phyloP scores from a whole-genome alignment of 2,113 vertebrate genomes.

The Jacana jacana region DNA sequence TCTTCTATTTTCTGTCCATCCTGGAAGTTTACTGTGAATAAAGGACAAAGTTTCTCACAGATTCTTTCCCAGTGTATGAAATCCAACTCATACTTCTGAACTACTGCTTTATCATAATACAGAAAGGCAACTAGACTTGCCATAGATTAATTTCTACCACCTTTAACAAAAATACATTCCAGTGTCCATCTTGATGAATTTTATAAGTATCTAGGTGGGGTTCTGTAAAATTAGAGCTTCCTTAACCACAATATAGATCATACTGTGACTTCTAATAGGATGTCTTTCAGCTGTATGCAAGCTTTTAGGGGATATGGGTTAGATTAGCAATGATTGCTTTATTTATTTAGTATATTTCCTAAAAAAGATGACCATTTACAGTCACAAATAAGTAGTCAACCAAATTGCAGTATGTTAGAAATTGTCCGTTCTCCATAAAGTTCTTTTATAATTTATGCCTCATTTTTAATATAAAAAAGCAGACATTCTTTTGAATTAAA shows the following conservation, averaged over 20 bases:
- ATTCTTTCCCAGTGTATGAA: not conserved
- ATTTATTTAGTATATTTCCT: not conserved
- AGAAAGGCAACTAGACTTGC: not conserved
- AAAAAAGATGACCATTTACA: not conserved
- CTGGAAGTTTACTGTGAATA: not conserved
- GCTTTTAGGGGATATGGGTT: not conserved
- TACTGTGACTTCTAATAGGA: not conserved
- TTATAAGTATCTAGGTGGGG: not conserved
- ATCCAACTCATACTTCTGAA: not conserved
- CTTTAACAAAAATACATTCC: not conserved
- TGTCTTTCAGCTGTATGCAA: not conserved
- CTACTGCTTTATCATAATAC: not conserved
- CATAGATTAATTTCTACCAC: not conserved
- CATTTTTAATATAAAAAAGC: not conserved
- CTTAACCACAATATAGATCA: not conserved
- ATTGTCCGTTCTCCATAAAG: not conserved
- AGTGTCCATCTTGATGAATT: not conserved
- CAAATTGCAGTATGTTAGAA: not conserved
- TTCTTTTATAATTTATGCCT: not conserved
- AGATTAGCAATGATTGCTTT: not conserved
- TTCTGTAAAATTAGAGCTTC: not conserved
- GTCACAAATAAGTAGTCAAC: not conserved
- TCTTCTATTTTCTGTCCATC: not conserved
- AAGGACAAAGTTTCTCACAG: not conserved
- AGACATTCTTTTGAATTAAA: not conserved